phyloP scores from a whole-genome alignment of 2,797 vertebrate species.

The Pogoniulus pusillus region DNA sequence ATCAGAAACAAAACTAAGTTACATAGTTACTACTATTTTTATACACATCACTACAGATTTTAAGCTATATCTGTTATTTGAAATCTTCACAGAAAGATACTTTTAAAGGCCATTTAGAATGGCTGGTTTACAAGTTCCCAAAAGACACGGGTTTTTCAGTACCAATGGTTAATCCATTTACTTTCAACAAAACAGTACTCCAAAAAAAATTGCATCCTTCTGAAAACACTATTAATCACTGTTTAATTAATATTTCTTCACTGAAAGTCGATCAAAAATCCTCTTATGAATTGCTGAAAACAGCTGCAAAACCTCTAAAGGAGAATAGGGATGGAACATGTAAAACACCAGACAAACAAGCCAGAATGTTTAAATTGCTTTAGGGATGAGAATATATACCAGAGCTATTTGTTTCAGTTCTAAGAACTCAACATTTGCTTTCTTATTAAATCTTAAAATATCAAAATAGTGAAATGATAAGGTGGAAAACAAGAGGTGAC shows the following conservation, averaged over 20 bases:
- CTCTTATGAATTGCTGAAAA: background rate
- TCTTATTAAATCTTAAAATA: conserved; percentile 68
- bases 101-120: background rate
- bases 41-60: background rate
- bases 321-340: conserved; percentile 47
- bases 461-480: conserved; percentile 25
- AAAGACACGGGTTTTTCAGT: background rate
- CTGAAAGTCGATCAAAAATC: conserved; percentile 20
- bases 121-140: background rate
- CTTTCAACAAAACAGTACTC: background rate
- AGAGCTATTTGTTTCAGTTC: conserved; percentile 64
- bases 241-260: no score
- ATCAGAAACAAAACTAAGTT: background rate
- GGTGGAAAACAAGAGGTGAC: conserved; percentile 41
- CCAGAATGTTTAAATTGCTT: conserved; percentile 65
- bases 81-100: background rate
- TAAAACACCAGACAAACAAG: conserved; percentile 56
- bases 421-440: conserved; percentile 54
- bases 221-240: background rate
- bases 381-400: conserved; percentile 68
- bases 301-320: background rate
- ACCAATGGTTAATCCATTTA: background rate
- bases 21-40: no score
- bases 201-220: background rate
- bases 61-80: background rate